Evolutionary conservation across 2,113 vertebrate genomes (phyloP).

Genomic region (Alligator sinensis): DNA sequence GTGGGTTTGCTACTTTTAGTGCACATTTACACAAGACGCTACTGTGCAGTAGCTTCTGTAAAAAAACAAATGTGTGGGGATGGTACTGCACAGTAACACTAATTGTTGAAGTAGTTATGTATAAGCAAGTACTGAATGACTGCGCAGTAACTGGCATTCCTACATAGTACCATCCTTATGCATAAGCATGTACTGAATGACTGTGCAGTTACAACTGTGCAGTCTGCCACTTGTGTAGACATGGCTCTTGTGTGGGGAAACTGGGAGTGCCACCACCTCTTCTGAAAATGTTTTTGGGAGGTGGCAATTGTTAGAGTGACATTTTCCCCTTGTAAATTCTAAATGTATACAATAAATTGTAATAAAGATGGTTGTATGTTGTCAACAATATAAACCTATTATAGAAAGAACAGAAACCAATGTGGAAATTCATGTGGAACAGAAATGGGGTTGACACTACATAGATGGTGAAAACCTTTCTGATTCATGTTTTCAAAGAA

Average conservation of each 20-base stretch:
- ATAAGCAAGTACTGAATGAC: no score
- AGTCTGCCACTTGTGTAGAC: no score
- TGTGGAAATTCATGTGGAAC: conserved; percentile 55
- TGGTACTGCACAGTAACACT: no score
- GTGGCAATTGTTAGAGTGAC: conserved; percentile 4
- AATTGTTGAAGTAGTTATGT: no score
- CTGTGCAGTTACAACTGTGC: no score
- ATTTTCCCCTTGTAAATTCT: background rate
- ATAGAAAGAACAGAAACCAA: conserved; percentile 48
- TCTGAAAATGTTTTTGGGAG: background rate
- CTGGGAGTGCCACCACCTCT: background rate
- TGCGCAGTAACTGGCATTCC: no score
- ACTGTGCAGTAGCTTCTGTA: background rate
- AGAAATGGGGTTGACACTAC: conserved; percentile 45
- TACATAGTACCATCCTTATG: no score
- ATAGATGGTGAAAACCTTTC: conserved; percentile 63
- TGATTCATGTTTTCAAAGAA: conserved; percentile 65
- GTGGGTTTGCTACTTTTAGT: background rate
- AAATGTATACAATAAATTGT: conserved; percentile 4
- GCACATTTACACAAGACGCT: background rate
- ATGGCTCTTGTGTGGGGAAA: background rate
- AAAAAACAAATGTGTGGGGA: no score
- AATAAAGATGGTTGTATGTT: background rate
- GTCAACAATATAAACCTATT: conserved; percentile 30
- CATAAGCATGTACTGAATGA: no score